Conservation (phyloP, 2,888 invertebrate species). For the Eucriotettix oculatus region DNA sequence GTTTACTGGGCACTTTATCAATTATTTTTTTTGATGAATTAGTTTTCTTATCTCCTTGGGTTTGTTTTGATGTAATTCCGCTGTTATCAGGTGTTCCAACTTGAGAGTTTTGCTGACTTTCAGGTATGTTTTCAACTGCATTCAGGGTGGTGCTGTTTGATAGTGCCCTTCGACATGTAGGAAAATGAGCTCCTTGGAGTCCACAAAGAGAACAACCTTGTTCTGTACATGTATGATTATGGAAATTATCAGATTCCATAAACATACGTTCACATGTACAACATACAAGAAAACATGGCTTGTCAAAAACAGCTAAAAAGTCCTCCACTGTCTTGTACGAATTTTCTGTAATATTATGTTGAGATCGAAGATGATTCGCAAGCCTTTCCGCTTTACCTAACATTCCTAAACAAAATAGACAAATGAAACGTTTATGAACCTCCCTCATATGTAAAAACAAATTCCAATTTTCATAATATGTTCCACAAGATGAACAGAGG, state of each 20-base stretch:
- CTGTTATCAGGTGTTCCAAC: constrained; percentile 1
- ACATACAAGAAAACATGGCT: constrained; percentile 60
- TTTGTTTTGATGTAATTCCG: constrained; percentile 2
- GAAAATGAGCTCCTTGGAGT: constrained; percentile 23
- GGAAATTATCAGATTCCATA: constrained; percentile 57
- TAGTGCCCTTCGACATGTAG: constrained; percentile 20
- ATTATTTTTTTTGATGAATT: constrained; percentile 1
- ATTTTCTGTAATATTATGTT: constrained; percentile 59
- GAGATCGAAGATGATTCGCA: constrained; percentile 56
- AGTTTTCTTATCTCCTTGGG: constrained; percentile 1
- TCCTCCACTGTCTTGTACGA: constrained; percentile 49
- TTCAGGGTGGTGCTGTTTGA: constrained; percentile 1
- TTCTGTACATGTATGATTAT: constrained; percentile 45
- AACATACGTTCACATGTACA: constrained; percentile 67
- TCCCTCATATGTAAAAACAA: constrained; percentile 71
- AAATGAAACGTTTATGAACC: constrained; percentile 64
- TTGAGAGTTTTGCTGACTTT: not conserved
- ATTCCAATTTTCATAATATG: constrained; percentile 76
- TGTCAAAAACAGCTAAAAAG: constrained; percentile 45
- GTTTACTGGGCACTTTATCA: not conserved
- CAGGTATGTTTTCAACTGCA: not conserved
- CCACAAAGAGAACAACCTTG: constrained; percentile 23
- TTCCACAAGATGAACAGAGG: constrained; percentile 65
- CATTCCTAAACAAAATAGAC: constrained; percentile 68
- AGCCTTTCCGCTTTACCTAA: constrained; percentile 66